Evolutionary conservation across 2,113 vertebrate species (phyloP), one percentile per base, ranked within the genome.

Genomic region (Bos javanicus): DNA sequence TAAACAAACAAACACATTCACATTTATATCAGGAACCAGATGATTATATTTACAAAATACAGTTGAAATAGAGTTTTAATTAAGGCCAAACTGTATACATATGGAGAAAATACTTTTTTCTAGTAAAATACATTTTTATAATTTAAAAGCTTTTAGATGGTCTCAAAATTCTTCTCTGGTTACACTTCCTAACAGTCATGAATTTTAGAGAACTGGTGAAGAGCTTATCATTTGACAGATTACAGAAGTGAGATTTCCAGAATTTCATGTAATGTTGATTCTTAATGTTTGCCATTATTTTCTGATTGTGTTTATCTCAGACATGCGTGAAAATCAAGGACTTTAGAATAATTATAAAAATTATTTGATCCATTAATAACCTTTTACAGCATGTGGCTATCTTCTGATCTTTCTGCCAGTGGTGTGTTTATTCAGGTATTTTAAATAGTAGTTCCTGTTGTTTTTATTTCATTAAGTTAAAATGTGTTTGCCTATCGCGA

Each of bases 381-480:
- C 2, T 48, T 92, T 80, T 12, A 92, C 5, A 54, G 76, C 15
- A 23, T 90, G 2, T 90, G 57, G 5, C 25, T 74, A 64, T 26
- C 5, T 80, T 94, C 36, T 74, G 25, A 7, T n/a, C 46, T 46
- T 43, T 96, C 48, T 96, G 39, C 74, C 23, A 76, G 30, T 81
- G 33, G 1, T 80, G 5, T 56, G 50, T 95, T 95, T 95, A 88
- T 84, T 87, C 25, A 90, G 50, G 9, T 92, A 74, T 87, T 93
- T 95, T 90, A 96, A 93, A 64, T 67, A 76, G 74, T 3, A 56
- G 3, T 81, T 85, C 56, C 54, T 71, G 46, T 92, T 80, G 39
- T 95, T 97, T 97, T 80, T 17, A 64, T 96, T 95, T 87, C 80
- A 81, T 71, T 93, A 92, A 62, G 25, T 90, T 85, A 93, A 93